phyloP scores from a whole-genome alignment of 2,797 vertebrate species.

The Lagorchestes hirsutus region DNA sequence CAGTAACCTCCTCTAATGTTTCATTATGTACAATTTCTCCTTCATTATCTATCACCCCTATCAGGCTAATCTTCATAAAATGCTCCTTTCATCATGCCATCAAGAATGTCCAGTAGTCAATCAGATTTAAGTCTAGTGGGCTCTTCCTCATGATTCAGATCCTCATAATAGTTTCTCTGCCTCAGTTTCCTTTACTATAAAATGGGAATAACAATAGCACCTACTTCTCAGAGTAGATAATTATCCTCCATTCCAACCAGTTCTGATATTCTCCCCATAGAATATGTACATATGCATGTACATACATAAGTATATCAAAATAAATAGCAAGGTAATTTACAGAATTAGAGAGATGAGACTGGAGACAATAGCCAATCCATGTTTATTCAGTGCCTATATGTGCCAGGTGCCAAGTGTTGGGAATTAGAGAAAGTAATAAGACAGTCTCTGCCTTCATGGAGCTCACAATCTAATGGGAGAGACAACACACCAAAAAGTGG shows the following conservation, averaged over 20 bases:
- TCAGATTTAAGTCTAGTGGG: not conserved
- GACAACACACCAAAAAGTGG: not conserved
- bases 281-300: not conserved
- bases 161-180: not conserved
- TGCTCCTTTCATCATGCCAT: constrained; percentile 9
- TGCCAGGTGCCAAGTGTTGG: not conserved
- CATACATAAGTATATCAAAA: not conserved
- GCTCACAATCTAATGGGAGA: not conserved
- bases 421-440: not conserved
- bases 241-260: not conserved
- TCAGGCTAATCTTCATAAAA: constrained; percentile 35
- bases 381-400: not conserved
- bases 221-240: not conserved
- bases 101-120: not conserved
- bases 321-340: not conserved
- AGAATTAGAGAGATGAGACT: not conserved
- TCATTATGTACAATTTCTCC: not conserved
- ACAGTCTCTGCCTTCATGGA: not conserved
- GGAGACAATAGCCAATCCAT: not conserved
- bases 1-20: not conserved
- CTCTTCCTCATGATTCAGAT: not conserved
- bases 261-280: not conserved
- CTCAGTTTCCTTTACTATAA: not conserved
- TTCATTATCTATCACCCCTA: not conserved
- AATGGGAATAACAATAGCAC: not conserved